Conservation (phyloP, 2,113 vertebrate genomes). For the Sialia sialis region DNA sequence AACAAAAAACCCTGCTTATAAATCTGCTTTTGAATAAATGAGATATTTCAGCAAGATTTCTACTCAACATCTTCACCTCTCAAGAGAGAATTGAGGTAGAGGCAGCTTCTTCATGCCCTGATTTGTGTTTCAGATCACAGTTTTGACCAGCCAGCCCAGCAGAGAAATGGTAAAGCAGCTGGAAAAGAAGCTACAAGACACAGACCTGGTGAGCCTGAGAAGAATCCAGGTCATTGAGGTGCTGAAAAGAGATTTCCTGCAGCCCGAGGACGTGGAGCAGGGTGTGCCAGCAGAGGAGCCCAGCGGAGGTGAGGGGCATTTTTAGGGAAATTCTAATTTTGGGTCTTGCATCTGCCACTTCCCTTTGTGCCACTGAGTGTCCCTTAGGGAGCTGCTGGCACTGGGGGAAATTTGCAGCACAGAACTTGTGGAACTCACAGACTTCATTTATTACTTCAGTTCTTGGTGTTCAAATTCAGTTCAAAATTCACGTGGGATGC, state of each 20-base stretch:
- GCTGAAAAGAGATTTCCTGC: constrained; percentile 31
- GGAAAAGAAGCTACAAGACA: constrained; percentile 77
- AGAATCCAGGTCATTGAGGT: constrained; percentile 83
- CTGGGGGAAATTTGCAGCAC: background rate
- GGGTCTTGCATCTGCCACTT: background rate
- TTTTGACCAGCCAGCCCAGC: constrained; percentile 83
- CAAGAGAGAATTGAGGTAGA: background rate
- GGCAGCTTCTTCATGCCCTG: background rate
- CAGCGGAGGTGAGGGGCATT: constrained; percentile 22
- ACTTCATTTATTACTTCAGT: background rate
- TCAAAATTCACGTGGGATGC: background rate
- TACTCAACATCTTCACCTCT: background rate
- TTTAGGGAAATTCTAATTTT: background rate
- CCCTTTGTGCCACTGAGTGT: background rate
- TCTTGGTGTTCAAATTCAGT: background rate
- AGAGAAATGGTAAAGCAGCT: constrained; percentile 74
- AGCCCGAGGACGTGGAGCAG: constrained; percentile 39
- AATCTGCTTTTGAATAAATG: background rate
- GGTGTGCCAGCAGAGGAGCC: constrained; percentile 53
- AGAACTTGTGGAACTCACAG: background rate
- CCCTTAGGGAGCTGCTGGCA: background rate
- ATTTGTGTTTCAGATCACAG: constrained; percentile 79
- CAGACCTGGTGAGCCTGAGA: constrained; percentile 77
- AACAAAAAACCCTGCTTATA: too few species aligned
- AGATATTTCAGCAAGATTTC: background rate